These are phyloP conservation scores for Porites evermanni DNA, from an alignment of 92 coral and sea anemone genomes.

Conservation along the genomic window DNA sequence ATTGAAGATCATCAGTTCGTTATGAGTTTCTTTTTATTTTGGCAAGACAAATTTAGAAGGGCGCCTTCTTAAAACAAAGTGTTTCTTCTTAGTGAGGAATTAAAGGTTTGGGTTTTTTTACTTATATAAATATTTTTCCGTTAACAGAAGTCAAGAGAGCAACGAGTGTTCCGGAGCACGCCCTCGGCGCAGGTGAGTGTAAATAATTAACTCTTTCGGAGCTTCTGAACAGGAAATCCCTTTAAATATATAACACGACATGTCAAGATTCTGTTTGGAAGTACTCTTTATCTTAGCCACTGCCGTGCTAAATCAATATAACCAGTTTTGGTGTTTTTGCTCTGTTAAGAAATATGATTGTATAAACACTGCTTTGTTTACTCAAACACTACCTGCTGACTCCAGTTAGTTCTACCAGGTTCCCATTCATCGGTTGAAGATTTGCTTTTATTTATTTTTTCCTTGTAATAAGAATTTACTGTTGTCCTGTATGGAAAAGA, in stretches of 20 bases:
- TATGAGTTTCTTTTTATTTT: background rate
- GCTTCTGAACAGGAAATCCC: background rate
- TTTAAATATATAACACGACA: background rate
- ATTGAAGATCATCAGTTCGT: background rate
- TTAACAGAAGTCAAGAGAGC: slow-evolving; percentile 30
- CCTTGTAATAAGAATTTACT: too few species aligned
- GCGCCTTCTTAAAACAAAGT: background rate
- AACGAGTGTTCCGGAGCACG: slow-evolving; percentile 25
- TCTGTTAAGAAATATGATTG: background rate
- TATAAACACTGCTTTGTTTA: slow-evolving; percentile 11
- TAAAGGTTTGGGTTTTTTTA: background rate
- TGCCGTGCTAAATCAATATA: background rate
- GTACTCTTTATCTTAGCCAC: background rate
- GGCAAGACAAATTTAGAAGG: background rate
- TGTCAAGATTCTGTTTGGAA: background rate
- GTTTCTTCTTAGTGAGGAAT: background rate
- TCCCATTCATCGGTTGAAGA: background rate
- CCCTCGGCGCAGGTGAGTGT: slow-evolving; percentile 29
- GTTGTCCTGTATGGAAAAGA: too few species aligned
- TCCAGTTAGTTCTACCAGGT: background rate
- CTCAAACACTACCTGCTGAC: slow-evolving; percentile 8
- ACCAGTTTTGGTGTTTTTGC: background rate
- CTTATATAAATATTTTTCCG: slow-evolving; percentile 1
- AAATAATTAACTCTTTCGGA: slow-evolving; percentile 15
- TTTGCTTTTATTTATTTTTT: background rate